phyloP scores from a whole-genome alignment of 1,140 invertebrate species.

The Pomacea maculata region DNA sequence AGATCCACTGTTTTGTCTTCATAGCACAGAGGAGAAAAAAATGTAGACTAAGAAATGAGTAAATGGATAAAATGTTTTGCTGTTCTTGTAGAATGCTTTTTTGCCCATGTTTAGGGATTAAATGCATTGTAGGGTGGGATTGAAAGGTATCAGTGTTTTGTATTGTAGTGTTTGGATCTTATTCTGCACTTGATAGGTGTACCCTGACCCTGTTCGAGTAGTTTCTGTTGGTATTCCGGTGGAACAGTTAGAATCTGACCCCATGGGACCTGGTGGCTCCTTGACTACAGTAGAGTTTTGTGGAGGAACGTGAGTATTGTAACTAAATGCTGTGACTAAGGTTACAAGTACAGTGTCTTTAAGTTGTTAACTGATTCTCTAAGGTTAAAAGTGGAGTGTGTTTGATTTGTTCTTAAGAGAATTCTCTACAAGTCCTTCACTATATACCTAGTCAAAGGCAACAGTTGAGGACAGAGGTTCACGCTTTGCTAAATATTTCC shows the following conservation, averaged over 20 bases:
- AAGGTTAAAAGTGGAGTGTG: neutral
- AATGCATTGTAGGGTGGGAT: too few species aligned
- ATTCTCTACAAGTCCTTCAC: neutral
- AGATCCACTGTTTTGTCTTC: too few species aligned
- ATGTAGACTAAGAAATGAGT: too few species aligned
- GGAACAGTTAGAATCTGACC: constrained; percentile 88
- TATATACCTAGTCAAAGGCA: neutral
- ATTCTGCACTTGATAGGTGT: constrained; percentile 70
- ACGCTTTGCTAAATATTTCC: constrained; percentile 31
- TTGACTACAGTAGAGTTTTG: constrained; percentile 99
- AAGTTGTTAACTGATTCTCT: neutral
- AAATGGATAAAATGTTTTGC: too few species aligned
- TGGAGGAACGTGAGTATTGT: constrained; percentile 85
- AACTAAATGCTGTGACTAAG: too few species aligned
- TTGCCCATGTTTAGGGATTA: too few species aligned
- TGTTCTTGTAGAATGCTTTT: too few species aligned
- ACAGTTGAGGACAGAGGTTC: too few species aligned
- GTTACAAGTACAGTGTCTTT: neutral
- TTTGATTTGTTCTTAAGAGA: neutral
- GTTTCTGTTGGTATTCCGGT: constrained; percentile 94
- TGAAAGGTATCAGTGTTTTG: too few species aligned
- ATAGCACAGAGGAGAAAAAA: too few species aligned
- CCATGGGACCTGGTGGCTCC: constrained; percentile 78
- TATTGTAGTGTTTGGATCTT: too few species aligned
- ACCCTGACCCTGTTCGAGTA: constrained; percentile 98